A percentile compares a stretch with the other conserved stretches of the same genome.
Evolutionary conservation across 2,797 vertebrate genomes (phyloP).

Genomic region (Silurus aristotelis): DNA sequence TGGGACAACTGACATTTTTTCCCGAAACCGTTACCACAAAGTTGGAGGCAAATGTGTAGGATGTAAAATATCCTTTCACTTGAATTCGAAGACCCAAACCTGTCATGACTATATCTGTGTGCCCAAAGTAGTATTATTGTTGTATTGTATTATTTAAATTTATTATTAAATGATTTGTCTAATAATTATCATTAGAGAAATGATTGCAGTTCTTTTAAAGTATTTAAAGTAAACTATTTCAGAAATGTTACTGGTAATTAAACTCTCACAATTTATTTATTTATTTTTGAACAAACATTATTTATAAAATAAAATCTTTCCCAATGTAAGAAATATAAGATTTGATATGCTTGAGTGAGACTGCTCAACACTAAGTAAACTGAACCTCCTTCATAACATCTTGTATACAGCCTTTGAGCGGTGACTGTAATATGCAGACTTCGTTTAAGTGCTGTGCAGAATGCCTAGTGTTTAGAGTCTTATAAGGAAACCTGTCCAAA

Average conservation of each 20-base stretch:
- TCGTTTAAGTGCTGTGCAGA: neutral
- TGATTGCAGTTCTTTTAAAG: neutral
- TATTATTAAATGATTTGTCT: neutral
- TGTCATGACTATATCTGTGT: too few relatives aligned
- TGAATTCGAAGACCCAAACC: too few relatives aligned
- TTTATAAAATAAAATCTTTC: neutral
- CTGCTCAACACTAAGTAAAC: neutral
- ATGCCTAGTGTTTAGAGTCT: slow-evolving; percentile 39
- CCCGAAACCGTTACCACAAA: too few relatives aligned
- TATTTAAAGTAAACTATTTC: neutral
- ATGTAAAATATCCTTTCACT: too few relatives aligned
- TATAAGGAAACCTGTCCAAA: slow-evolving; percentile 50
- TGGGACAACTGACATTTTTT: too few relatives aligned
- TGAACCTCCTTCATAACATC: neutral
- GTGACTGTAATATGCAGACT: neutral
- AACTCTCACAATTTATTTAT: neutral
- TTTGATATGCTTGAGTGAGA: neutral
- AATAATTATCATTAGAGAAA: neutral
- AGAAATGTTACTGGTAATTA: neutral
- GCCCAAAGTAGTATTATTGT: neutral
- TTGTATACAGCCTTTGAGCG: neutral
- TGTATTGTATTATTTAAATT: neutral
- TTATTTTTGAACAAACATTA: neutral
- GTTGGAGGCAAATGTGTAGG: too few relatives aligned
- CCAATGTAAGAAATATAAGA: neutral